Evolutionary conservation across 2,797 vertebrate genomes (phyloP), one percentile per base, ranked within the genome.

Genomic region (Hydrolagus colliei): DNA sequence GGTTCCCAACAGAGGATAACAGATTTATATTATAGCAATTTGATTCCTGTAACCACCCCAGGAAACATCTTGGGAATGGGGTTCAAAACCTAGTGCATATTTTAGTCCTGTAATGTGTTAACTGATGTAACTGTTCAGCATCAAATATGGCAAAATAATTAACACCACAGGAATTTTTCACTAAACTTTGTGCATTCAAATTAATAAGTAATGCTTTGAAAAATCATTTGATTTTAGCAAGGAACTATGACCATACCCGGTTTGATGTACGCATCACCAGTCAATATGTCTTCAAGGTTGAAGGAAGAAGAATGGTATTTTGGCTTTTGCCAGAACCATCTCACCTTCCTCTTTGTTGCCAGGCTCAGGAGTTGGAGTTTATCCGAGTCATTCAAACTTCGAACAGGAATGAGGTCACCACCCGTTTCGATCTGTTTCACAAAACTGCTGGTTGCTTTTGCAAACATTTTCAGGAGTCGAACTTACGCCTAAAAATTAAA

Each of bases 251-350:
- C 63, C 89, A 85, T 93, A 99, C 97, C 96, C 94, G 97, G 95
- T 67, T 91, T 90, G 88, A 97, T 89, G 0, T 91, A 90, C 0
- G 88, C 87, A 71, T 94, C 94, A 88, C 95, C 95, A 62, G 88
- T 89, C 9, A 99, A 93, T 22, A 99, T 87, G 87, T 98, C 96
- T 85, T 91, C 95, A 68, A 99, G 89, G 52, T 86, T 92, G 86
- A 97, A 95, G 32, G 96, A 94, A 68, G 96, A 93, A 77, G 95
- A 93, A 10, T 93, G 89, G 87, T 97, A 97, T 82, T 95, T 98
- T 27, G 96, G 93, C 84, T 90, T 95, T 90, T 98, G 96, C 97
- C 97, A 99, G 87, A 92, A 91, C 97, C 97, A 98, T 87, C 91
- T 92, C 61, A 89, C 93, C 61, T 89, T 96, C 73, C 90, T 94